Evolutionary conservation across 2,797 vertebrate genomes (phyloP).

Genomic region (Sparidentex hasta): DNA sequence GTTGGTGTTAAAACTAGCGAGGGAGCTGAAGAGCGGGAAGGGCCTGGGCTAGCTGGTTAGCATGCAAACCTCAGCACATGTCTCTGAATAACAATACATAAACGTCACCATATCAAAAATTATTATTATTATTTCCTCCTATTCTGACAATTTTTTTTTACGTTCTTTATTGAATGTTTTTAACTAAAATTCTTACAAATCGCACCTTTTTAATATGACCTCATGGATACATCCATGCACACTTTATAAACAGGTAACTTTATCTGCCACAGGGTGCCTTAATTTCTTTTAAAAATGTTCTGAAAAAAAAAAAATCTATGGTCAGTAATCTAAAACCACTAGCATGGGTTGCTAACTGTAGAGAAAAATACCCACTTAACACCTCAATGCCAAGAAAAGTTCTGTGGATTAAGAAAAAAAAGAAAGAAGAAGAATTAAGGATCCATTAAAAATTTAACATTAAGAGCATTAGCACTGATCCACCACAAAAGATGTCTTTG

Average conservation of each 20-base stretch:
- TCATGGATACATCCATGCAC: neutral
- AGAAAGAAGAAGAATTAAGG: slow-evolving; percentile 26
- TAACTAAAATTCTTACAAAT: too few relatives aligned
- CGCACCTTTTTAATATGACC: neutral
- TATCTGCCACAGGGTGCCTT: too few relatives aligned
- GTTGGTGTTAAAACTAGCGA: too few relatives aligned
- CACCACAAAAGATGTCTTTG: neutral
- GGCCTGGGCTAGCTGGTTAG: too few relatives aligned
- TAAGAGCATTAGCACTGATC: slow-evolving; percentile 7
- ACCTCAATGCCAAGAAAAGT: neutral
- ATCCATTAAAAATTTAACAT: slow-evolving; percentile 31
- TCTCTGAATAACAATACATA: too few relatives aligned
- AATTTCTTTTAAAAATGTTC: too few relatives aligned
- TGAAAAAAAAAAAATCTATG: neutral
- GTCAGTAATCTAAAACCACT: neutral
- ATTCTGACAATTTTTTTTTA: too few relatives aligned
- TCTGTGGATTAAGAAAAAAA: slow-evolving; percentile 26
- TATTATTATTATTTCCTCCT: too few relatives aligned
- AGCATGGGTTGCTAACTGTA: neutral
- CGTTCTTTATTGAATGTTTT: too few relatives aligned
- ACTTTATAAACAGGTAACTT: neutral
- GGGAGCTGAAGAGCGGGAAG: too few relatives aligned
- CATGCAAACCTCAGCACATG: too few relatives aligned
- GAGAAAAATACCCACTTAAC: neutral
- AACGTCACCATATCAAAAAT: too few relatives aligned